These are phyloP conservation scores for Cordilura impudica DNA, from an alignment of 2,888 invertebrate genomes.

Conservation along the genomic window DNA sequence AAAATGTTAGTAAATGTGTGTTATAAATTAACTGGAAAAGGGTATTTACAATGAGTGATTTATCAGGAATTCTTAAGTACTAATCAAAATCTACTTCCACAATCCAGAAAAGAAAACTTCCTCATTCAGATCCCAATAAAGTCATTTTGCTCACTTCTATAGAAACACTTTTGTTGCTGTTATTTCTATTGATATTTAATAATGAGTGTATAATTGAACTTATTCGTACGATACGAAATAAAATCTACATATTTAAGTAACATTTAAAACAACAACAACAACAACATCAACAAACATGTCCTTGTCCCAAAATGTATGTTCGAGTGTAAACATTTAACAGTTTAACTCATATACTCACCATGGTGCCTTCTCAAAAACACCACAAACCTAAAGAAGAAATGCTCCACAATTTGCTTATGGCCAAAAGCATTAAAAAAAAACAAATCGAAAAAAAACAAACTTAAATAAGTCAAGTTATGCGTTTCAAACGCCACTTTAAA, in stretches of 20 bases:
- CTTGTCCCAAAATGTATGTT: slow-evolving; percentile 35
- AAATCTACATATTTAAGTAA: slow-evolving; percentile 33
- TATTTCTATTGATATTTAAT: too few species aligned
- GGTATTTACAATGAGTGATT: too few species aligned
- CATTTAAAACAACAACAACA: slow-evolving; percentile 27
- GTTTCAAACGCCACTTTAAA: slow-evolving; percentile 60
- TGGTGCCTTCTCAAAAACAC: slow-evolving; percentile 43
- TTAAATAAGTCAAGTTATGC: slow-evolving; percentile 59
- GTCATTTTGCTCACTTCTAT: too few species aligned
- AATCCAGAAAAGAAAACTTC: too few species aligned
- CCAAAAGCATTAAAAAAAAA: slow-evolving; percentile 7
- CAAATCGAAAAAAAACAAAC: not conserved
- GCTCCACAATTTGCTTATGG: slow-evolving; percentile 41
- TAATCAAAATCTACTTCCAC: too few species aligned
- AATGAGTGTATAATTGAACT: too few species aligned
- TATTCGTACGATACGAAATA: too few species aligned
- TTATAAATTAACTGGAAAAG: too few species aligned
- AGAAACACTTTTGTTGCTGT: too few species aligned
- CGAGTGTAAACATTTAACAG: slow-evolving; percentile 53
- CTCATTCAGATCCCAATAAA: too few species aligned
- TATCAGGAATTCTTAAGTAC: too few species aligned
- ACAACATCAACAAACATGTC: slow-evolving; percentile 42
- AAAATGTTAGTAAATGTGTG: too few species aligned
- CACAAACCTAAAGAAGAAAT: slow-evolving; percentile 24
- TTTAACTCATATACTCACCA: slow-evolving; percentile 58